These are phyloP conservation scores for Watsonalla cultraria DNA, from an alignment of 2,888 invertebrate genomes.

Conservation along the genomic window DNA sequence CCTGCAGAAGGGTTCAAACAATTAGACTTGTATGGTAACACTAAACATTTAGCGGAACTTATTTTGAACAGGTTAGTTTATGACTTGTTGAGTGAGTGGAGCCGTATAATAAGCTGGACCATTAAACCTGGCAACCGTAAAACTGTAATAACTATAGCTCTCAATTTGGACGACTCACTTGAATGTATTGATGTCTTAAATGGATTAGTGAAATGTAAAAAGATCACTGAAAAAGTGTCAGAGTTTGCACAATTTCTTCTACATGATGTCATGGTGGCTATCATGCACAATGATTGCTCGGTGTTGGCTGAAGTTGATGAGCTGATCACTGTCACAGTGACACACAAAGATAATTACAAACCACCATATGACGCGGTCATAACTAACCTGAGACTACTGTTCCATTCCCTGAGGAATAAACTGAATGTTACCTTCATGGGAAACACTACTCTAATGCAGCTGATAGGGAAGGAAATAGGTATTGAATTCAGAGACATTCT, in stretches of 20 bases:
- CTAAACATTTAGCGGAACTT: conserved; percentile 62
- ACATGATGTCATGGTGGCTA: conserved; percentile 75
- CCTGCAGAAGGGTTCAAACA: conserved; percentile 70
- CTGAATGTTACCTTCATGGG: conserved; percentile 69
- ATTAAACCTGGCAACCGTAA: conserved; percentile 37
- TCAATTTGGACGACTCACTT: conserved; percentile 48
- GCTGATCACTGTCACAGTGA: conserved; percentile 49
- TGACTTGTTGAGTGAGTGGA: conserved; percentile 70
- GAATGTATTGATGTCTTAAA: conserved; percentile 50
- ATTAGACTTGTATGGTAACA: conserved; percentile 70
- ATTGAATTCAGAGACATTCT: conserved; percentile 81
- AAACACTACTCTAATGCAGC: conserved; percentile 68
- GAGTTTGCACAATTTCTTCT: conserved; percentile 79
- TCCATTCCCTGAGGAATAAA: conserved; percentile 77
- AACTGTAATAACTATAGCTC: conserved; percentile 46
- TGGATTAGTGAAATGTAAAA: conserved; percentile 63
- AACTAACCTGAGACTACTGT: conserved; percentile 73
- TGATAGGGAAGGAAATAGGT: conserved; percentile 77
- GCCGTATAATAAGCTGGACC: conserved; percentile 63
- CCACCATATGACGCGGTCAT: conserved; percentile 77
- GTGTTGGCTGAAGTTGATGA: conserved; percentile 60
- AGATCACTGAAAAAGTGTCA: conserved; percentile 64
- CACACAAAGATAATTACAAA: conserved; percentile 54
- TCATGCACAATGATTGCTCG: conserved; percentile 71
- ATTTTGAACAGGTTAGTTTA: conserved; percentile 65